Evolutionary conservation across 2,797 vertebrate genomes (phyloP).

Genomic region (Urocyon cinereoargenteus): DNA sequence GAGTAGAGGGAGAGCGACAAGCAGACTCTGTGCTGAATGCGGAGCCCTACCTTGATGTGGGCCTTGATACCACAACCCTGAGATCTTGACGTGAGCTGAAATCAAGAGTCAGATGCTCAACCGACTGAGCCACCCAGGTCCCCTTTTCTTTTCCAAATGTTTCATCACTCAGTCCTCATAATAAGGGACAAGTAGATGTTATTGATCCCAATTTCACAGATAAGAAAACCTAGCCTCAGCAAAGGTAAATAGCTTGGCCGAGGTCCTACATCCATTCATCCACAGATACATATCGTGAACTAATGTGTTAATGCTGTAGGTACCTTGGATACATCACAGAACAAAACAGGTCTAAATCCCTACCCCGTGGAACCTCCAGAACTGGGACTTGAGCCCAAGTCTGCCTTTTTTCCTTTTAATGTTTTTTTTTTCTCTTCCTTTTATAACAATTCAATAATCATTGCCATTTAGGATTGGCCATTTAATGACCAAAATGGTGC

Average conservation of each 20-base stretch:
- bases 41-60: background rate
- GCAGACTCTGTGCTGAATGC: background rate
- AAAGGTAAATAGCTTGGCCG: background rate
- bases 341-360: background rate
- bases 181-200: background rate
- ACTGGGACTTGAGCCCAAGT: background rate
- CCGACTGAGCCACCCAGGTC: background rate
- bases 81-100: background rate
- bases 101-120: background rate
- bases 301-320: background rate
- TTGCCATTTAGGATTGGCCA: background rate
- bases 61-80: background rate
- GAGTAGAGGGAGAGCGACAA: background rate
- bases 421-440: background rate
- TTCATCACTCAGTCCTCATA: background rate
- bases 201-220: background rate
- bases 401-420: background rate
- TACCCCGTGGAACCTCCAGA: background rate
- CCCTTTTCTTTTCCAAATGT: background rate
- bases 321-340: background rate
- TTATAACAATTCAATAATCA: background rate
- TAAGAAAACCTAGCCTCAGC: background rate
- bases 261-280: background rate
- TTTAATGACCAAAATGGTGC: background rate
- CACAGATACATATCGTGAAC: background rate